phyloP scores from a whole-genome alignment of 1,140 invertebrate species.

The Atta colombica region DNA sequence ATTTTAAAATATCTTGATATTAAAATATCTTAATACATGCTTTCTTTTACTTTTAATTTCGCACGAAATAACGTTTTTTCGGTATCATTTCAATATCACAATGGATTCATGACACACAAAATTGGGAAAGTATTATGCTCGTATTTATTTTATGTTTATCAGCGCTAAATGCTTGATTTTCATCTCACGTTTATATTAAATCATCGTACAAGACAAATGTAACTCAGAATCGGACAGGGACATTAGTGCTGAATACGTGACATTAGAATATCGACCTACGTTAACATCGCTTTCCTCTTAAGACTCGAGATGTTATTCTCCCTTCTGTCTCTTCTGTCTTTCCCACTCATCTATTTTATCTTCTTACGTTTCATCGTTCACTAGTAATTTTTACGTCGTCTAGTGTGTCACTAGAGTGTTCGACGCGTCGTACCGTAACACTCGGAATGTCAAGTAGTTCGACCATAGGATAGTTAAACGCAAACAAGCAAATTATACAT shows the following conservation, averaged over 20 bases:
- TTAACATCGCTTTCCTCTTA: conserved; percentile 32
- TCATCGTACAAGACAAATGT: conserved; percentile 37
- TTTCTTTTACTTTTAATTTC: background rate
- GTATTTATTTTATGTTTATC: background rate
- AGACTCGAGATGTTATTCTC: conserved; percentile 13
- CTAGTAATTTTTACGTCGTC: conserved; percentile 23
- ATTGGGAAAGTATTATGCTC: background rate
- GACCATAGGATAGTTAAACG: background rate
- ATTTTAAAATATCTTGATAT: conserved; percentile 6
- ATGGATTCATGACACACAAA: background rate
- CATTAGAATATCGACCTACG: conserved; percentile 51
- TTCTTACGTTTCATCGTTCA: conserved; percentile 30
- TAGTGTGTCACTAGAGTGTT: conserved; percentile 40
- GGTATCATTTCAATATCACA: no score
- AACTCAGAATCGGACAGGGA: conserved; percentile 36
- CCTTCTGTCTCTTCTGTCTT: background rate
- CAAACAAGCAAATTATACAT: background rate
- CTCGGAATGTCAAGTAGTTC: conserved; percentile 37
- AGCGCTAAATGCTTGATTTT: conserved; percentile 18
- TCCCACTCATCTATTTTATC: conserved; percentile 1
- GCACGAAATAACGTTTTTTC: background rate
- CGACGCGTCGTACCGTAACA: conserved; percentile 10
- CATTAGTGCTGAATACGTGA: conserved; percentile 49
- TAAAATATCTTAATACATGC: background rate
- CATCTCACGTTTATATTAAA: conserved; percentile 44